Base-by-base conservation (phyloP, 2,113 vertebrate species). In the Oplegnathus fasciatus region DNA sequence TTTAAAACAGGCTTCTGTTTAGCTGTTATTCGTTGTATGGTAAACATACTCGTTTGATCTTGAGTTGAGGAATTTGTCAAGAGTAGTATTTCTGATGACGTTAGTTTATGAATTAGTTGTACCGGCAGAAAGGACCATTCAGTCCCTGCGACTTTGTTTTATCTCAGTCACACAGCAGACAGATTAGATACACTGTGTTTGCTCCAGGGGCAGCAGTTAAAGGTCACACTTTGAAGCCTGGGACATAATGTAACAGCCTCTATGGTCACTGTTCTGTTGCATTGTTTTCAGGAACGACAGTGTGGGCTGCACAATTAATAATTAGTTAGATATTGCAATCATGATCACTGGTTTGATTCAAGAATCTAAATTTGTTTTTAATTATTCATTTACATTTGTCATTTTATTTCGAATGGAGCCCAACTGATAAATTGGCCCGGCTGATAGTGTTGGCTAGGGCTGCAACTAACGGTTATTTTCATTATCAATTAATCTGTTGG, bases 141-240 rank as follows among this genome's bases (percentile, higher is more conserved):
- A 54, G 64, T 44, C 20, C 28, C 1, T 13, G 20, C 5, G 7
- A n/a, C 52, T 74, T 18, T 3, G 17, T 44, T 68, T 74, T 60
- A 64, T 73, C 72, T 67, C 54, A 13, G 48, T 28, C 24, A 20
- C 61, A 40, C 61, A 40, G 46, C 42, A 26, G 30, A 26, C 26
- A 34, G 78, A 84, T 84, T 75, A 84, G 78, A 82, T 65, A 6
- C 11, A 0, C 15, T 28, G 18, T 0, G 61, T 74, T 28, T 82
- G 65, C 46, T 78, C 52, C 26, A 40, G n/a, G 4, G 54, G 58
- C 32, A 18, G 32, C 50, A 14, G 48, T 24, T 68, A 26, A 32
- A 79, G 48, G 24, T 17, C 1, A 48, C 28, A 6, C 20, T 85
- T 86, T 71, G 73, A 42, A 71, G 69, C 26, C 37, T 5, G 30